Conservation (phyloP, 2,113 vertebrate species). For the Siphamia tubifer region DNA sequence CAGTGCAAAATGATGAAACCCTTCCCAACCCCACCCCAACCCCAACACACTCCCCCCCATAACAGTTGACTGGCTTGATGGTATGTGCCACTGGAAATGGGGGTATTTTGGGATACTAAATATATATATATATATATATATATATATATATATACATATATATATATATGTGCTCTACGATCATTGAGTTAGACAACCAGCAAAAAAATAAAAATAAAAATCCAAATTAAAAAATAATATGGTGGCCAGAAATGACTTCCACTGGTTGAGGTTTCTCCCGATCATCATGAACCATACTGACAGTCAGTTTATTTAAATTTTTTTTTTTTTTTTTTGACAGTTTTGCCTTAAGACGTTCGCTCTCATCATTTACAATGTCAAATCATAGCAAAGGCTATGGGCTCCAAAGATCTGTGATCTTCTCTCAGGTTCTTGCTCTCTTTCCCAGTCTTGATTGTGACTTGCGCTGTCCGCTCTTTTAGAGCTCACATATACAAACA, state of each 20-base stretch:
- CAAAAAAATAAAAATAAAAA: slow-evolving; percentile 31
- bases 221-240: no score
- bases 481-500: slow-evolving; percentile 66
- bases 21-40: slow-evolving; percentile 1
- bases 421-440: slow-evolving; percentile 21
- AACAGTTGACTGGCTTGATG: slow-evolving; percentile 55
- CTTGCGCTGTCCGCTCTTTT: slow-evolving; percentile 74
- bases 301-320: no score
- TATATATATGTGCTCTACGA: slow-evolving; percentile 72
- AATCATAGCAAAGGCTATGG: slow-evolving; percentile 46
- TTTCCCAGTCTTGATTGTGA: slow-evolving; percentile 80
- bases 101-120: slow-evolving; percentile 64
- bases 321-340: not conserved
- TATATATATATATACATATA: no score
- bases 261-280: slow-evolving; percentile 66
- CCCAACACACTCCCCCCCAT: not conserved
- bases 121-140: no score
- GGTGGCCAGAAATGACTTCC: slow-evolving; percentile 61
- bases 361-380: slow-evolving; percentile 52
- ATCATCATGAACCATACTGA: slow-evolving; percentile 48
- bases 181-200: slow-evolving; percentile 59
- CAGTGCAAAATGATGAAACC: slow-evolving; percentile 79
- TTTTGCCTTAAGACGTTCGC: slow-evolving; percentile 44
- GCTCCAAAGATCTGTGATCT: slow-evolving; percentile 57
- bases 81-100: slow-evolving; percentile 54